Percentiles rank a stretch among this genome's conserved stretches.
Conservation (phyloP, 2,888 invertebrate genomes). For the Ethmia dodecea region DNA sequence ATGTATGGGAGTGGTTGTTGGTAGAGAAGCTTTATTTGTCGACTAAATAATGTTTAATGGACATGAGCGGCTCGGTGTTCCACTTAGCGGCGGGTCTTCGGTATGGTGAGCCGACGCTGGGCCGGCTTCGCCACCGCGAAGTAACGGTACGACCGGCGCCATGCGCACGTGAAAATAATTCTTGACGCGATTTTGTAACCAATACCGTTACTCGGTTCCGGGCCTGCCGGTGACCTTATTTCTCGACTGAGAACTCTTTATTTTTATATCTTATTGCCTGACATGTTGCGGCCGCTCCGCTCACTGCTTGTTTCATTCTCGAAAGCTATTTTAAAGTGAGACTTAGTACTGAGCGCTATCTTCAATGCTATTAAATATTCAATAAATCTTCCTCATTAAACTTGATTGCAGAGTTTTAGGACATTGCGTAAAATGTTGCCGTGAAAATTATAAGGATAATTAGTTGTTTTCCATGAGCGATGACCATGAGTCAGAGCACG, state of each 20-base stretch:
- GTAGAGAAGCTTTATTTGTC: constrained; percentile 8
- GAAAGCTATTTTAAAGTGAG: constrained; percentile 27
- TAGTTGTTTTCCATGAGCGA: constrained; percentile 1
- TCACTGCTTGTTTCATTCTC: constrained; percentile 26
- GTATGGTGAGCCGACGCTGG: constrained; percentile 41
- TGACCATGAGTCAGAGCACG: constrained; percentile 40
- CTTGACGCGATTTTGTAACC: constrained; percentile 76
- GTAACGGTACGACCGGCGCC: constrained; percentile 53
- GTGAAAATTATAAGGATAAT: not conserved
- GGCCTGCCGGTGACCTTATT: constrained; percentile 72
- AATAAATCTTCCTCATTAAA: constrained; percentile 5
- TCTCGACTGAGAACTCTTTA: constrained; percentile 61
- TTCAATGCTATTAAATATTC: constrained; percentile 2
- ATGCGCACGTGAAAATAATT: constrained; percentile 75
- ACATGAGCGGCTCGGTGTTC: constrained; percentile 39
- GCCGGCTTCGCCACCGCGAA: constrained; percentile 42
- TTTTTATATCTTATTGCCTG: constrained; percentile 65
- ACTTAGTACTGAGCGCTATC: constrained; percentile 11
- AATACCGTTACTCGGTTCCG: constrained; percentile 74
- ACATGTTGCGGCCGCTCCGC: constrained; percentile 34
- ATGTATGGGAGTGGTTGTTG: constrained; percentile 1
- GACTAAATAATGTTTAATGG: constrained; percentile 20
- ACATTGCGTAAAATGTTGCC: not conserved
- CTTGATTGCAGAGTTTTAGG: not conserved
- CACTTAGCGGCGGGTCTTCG: constrained; percentile 41